Base-by-base conservation (phyloP, 2,113 vertebrate species). In the Saccopteryx leptura region DNA sequence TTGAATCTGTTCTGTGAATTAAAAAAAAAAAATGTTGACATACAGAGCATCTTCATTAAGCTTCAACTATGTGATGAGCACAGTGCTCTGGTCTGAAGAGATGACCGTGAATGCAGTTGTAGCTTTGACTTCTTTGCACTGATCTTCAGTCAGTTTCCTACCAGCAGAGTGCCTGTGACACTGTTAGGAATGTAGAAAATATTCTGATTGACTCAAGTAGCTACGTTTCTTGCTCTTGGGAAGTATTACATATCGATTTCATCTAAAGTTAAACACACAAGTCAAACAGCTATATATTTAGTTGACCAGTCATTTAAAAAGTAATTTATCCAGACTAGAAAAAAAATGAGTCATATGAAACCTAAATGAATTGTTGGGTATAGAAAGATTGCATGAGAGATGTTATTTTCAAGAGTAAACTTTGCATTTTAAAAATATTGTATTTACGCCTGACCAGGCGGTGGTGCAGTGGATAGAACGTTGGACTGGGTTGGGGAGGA, bases 361-460 rank as follows among this genome's bases (percentile, higher is more conserved):
- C 19, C 13, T 50, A 58, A 56, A 81, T 21, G 26, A 50, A 58
- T 90, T 50, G 50, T 50, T 26, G 17, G 17, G 0, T 81, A 7
- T 17, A 56, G 13, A 88, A 23, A 56, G 14, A 33, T 5, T 56
- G 4, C 4, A 7, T 65, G 31, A 50, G 12, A 74, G 5, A 60
- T 65, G 11, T 21, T 21, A 15, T 84, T 88, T 80, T 93, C 11
- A 88, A 60, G 65, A 68, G 9, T 60, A 71, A 76, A 33, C 4
- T 52, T 54, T 76, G 74, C n/a, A 63, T 82, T 81, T 92, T 69
- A 18, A 78, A 83, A 88, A 60, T 90, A 52, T 80, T 92, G 4
- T 31, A 56, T 76, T 69, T 39, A 39, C 3, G 39, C 39, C 39
- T 39, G 39, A 39, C 39, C 39, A 39, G 39, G 39, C 39, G 39